A percentile compares a stretch with the other conserved stretches of the same genome.
Conservation (phyloP, 1,140 invertebrate genomes). For the Drosophila lini region DNA sequence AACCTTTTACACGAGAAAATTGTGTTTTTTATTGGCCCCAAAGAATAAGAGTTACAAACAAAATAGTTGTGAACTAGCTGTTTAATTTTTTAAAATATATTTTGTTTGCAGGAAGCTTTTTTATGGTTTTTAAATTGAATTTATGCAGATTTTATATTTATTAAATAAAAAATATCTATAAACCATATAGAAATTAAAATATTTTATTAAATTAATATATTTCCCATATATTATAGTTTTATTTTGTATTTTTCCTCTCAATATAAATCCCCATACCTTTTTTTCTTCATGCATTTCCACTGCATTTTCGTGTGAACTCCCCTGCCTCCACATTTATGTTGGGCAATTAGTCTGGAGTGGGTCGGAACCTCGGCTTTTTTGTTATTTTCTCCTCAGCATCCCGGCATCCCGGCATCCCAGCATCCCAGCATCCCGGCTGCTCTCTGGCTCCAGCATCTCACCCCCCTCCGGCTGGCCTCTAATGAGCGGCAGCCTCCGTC, state of each 20-base stretch:
- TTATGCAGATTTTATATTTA: no score
- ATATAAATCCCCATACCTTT: background rate
- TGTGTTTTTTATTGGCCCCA: no score
- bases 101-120: no score
- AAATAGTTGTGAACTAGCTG: no score
- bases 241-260: background rate
- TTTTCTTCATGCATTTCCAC: background rate
- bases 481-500: constrained; percentile 40
- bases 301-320: constrained; percentile 9
- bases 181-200: no score
- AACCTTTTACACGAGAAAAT: background rate
- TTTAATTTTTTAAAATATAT: no score
- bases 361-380: constrained; percentile 7
- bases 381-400: constrained; percentile 8
- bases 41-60: no score
- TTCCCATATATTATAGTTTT: no score
- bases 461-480: background rate
- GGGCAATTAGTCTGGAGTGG: constrained; percentile 37
- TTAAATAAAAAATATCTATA: no score
- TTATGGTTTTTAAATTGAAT: no score
- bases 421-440: background rate
- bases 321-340: constrained; percentile 16
- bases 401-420: background rate
- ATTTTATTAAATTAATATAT: no score
- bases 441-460: background rate